A percentile compares a stretch with the other conserved stretches of the same genome.
Evolutionary conservation across 2,888 invertebrate genomes (phyloP).

Genomic region (Himalopsyche japonica): DNA sequence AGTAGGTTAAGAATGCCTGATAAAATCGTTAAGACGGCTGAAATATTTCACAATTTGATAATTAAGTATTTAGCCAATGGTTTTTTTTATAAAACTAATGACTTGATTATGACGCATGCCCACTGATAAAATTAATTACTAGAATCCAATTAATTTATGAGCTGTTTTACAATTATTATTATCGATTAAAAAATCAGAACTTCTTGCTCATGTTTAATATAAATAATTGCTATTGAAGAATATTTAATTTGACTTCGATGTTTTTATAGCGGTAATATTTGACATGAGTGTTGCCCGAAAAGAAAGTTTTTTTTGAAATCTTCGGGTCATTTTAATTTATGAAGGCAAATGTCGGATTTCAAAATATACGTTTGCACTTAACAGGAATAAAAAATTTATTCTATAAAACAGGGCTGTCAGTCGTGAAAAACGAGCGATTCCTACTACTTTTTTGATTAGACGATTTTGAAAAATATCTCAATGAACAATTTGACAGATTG

Average conservation of each 20-base stretch:
- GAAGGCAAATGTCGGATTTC: background rate
- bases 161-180: background rate
- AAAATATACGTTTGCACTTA: background rate
- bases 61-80: too few species aligned
- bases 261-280: too few species aligned
- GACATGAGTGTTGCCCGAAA: background rate
- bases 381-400: background rate
- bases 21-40: too few species aligned
- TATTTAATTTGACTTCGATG: background rate
- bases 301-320: background rate
- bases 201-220: background rate
- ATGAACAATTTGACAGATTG: too few species aligned
- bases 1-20: too few species aligned
- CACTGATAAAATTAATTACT: background rate
- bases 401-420: background rate
- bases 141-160: background rate
- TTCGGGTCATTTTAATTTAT: background rate
- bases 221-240: background rate
- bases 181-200: background rate
- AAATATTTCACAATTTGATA: too few species aligned
- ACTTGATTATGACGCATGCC: background rate
- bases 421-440: too few species aligned
- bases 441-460: too few species aligned
- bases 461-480: too few species aligned
- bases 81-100: too few species aligned